phyloP scores from a whole-genome alignment of 2,888 invertebrate species.

The Lithophane ornitopus region DNA sequence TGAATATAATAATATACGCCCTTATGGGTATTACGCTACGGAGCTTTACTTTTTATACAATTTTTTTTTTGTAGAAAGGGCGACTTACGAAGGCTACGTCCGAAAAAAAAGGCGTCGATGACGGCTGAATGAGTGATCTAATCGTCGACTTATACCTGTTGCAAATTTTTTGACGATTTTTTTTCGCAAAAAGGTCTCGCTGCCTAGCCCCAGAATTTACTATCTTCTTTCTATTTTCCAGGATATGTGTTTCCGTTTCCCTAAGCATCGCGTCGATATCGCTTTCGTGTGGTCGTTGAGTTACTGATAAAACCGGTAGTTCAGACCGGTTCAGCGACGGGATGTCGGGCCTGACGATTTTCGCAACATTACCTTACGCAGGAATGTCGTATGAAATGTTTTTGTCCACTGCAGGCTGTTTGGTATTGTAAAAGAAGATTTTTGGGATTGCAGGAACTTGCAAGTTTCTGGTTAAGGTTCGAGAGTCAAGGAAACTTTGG shows the following conservation, averaged over 20 bases:
- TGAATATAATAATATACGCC: slow-evolving; percentile 16
- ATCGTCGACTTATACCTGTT: not conserved
- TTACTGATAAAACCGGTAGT: slow-evolving; percentile 62
- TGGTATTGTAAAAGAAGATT: slow-evolving; percentile 32
- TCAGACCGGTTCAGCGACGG: slow-evolving; percentile 61
- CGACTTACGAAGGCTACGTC: no score
- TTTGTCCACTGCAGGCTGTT: slow-evolving; percentile 40
- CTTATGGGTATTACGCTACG: not conserved
- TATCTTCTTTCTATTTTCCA: slow-evolving; percentile 71
- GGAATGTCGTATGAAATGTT: slow-evolving; percentile 57
- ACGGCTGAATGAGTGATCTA: not conserved
- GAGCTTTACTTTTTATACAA: slow-evolving; percentile 15
- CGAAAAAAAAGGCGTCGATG: slow-evolving; percentile 24
- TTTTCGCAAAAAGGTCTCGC: not conserved
- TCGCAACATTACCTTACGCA: slow-evolving; percentile 62
- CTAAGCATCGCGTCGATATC: slow-evolving; percentile 71
- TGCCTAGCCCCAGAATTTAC: slow-evolving; percentile 3
- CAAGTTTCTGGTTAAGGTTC: slow-evolving; percentile 7
- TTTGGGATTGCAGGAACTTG: slow-evolving; percentile 50
- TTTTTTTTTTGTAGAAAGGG: slow-evolving; percentile 37
- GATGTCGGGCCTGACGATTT: slow-evolving; percentile 64
- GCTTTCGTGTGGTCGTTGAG: slow-evolving; percentile 65
- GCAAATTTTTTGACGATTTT: slow-evolving; percentile 9
- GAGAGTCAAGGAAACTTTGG: slow-evolving; percentile 1
- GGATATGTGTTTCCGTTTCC: slow-evolving; percentile 81